Percentiles rank a stretch among this genome's conserved stretches.
Conservation (phyloP, 2,888 invertebrate species). For the Pherbina coryleti region DNA sequence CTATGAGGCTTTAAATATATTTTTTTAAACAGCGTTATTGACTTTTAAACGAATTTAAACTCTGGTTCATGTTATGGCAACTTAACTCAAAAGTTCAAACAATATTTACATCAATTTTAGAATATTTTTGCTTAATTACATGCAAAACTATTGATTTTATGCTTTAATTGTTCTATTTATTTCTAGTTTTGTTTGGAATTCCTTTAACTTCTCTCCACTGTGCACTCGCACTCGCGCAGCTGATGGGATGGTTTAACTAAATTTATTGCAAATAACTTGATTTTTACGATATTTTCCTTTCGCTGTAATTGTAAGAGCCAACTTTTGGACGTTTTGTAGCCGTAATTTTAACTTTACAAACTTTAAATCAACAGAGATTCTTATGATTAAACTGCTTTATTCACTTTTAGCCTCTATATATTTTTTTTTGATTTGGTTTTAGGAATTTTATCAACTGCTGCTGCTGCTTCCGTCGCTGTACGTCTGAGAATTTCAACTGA, state of each 20-base stretch:
- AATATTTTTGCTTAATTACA: too few species aligned
- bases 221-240: conserved; percentile 20
- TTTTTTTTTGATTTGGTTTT: not conserved
- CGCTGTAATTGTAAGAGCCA: too few species aligned
- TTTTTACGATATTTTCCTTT: not conserved
- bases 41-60: too few species aligned
- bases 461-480: not conserved
- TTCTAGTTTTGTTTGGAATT: not conserved
- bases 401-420: not conserved
- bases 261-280: not conserved
- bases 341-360: not conserved
- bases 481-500: conserved; percentile 21
- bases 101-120: too few species aligned
- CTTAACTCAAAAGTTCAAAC: too few species aligned
- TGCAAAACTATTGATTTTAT: too few species aligned
- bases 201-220: not conserved
- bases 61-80: too few species aligned
- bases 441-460: not conserved
- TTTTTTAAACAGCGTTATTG: too few species aligned
- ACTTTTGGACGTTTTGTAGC: not conserved
- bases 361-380: not conserved
- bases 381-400: not conserved
- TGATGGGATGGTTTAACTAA: not conserved
- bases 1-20: too few species aligned
- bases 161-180: not conserved